Base-by-base conservation (phyloP, 2,888 invertebrate species). In the Phyllotreta cruciferae region DNA sequence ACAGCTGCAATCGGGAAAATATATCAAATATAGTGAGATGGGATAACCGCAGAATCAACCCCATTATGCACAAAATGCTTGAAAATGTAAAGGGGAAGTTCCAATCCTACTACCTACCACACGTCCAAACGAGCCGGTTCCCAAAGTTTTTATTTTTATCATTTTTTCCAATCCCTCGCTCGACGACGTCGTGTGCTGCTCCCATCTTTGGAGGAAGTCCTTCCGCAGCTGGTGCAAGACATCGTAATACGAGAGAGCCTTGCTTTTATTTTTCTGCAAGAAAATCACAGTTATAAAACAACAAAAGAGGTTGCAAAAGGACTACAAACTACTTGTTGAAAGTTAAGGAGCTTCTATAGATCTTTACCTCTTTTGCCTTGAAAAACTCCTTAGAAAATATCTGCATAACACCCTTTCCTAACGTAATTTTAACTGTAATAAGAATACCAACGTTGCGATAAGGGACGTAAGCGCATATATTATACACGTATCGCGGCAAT, bases 101-200 rank as follows among this genome's bases (percentile, higher is more conserved):
- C 5, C 6, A 1, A 54, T 38, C 8, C 13, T 7, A 1, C 9
- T 9, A 38, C 66, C 74, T 73, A 94, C 86, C 34, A 97, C 96
- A 73, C 91, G 86, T 1, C 96, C 96, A 79, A 96, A 97, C 0
- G 94, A 94, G n/a, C 96, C 96, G 0, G 91, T 89, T 0, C 96
- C 96, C 58, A 97, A 82, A 0, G 93, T 93, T 74, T 88, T 88
- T 37, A 90, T 80, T 60, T 87, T 83, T 56, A 91, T 89, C 75
- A 90, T 90, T 70, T 93, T 91, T 11, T 85, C 78, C 37, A 73
- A 75, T 75, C 71, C 72, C 6, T 65, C 64, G 0, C 62, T 64
- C 3, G 66, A 34, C 8, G 74, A 71, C 0, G 76, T 70, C 1
- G 61, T 53, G 47, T 77, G 80, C 13, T 71, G 67, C 0, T 83